Evolutionary conservation across 2,113 vertebrate species (phyloP).

Genomic region (Siphamia tubifer): DNA sequence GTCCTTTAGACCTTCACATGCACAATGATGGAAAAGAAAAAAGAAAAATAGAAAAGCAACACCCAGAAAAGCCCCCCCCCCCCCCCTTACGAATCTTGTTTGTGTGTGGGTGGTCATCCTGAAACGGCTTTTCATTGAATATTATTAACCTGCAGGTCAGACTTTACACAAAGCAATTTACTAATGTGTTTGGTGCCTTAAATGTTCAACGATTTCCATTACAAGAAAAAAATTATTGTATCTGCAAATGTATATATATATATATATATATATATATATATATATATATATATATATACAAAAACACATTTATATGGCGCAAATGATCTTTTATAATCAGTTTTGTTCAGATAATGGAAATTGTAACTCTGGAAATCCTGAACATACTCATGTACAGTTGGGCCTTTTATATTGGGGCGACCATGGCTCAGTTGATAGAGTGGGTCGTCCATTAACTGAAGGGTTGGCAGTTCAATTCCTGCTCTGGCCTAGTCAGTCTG

Average conservation of each 20-base stretch:
- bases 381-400: too few relatives aligned
- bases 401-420: too few relatives aligned
- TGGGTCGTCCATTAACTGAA: too few relatives aligned
- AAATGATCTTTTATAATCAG: neutral
- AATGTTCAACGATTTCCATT: neutral
- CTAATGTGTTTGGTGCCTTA: neutral
- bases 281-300: too few relatives aligned
- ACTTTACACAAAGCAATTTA: neutral
- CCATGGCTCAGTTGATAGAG: too few relatives aligned
- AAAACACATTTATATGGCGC: neutral
- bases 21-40: neutral
- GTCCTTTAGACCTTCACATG: slow-evolving; percentile 15
- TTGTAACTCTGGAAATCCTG: too few relatives aligned
- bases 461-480: too few relatives aligned
- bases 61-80: too few relatives aligned
- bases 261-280: too few relatives aligned
- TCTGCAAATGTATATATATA: neutral
- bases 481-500: too few relatives aligned
- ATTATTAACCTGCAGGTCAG: slow-evolving; percentile 5
- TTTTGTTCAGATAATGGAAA: too few relatives aligned
- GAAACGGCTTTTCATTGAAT: neutral
- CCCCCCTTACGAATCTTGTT: too few relatives aligned
- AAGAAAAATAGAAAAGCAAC: neutral
- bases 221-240: neutral
- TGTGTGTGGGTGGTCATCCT: neutral